These are phyloP conservation scores for Ifrita kowaldi DNA, from an alignment of 2,113 vertebrate species.

Conservation along the genomic window DNA sequence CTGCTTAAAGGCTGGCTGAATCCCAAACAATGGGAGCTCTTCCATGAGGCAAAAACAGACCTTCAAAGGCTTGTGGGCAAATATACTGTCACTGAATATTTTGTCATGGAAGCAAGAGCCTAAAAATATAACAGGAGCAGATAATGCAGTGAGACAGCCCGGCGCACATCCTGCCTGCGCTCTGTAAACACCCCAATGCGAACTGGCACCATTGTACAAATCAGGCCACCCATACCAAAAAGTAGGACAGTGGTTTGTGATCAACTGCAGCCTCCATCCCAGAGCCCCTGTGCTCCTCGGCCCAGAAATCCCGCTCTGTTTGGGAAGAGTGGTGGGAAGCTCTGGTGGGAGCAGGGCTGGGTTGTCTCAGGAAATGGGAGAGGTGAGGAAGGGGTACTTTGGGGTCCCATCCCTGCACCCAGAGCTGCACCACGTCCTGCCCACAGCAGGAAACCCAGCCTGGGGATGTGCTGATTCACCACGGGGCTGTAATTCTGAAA, in stretches of 20 bases:
- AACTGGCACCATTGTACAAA: not conserved
- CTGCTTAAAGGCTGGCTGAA: not conserved
- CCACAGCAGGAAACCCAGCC: not conserved
- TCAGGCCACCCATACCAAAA: not conserved
- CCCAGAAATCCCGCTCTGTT: not conserved
- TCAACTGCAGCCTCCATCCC: not conserved
- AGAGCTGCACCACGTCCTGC: not conserved
- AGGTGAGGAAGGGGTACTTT: not conserved
- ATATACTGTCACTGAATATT: constrained; percentile 29
- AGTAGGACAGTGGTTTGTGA: not conserved
- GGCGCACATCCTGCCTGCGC: not conserved
- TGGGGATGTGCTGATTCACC: not conserved
- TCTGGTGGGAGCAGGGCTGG: fast-evolving
- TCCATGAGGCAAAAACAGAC: not conserved
- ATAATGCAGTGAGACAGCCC: constrained; percentile 24
- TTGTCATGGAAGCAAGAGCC: constrained; percentile 29
- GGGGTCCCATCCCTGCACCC: not conserved
- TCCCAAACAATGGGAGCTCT: not conserved
- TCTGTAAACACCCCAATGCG: not conserved
- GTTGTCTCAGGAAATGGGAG: not conserved
- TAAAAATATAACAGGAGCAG: constrained; percentile 2
- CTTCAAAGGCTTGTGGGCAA: constrained; percentile 21
- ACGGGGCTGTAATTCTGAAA: not conserved
- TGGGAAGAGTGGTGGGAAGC: not conserved
- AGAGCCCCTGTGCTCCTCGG: fast-evolving